Percentiles rank a stretch among this genome's conserved stretches.
Evolutionary conservation across 1,140 invertebrate species (phyloP).

Genomic region (Asbolus verrucosus): DNA sequence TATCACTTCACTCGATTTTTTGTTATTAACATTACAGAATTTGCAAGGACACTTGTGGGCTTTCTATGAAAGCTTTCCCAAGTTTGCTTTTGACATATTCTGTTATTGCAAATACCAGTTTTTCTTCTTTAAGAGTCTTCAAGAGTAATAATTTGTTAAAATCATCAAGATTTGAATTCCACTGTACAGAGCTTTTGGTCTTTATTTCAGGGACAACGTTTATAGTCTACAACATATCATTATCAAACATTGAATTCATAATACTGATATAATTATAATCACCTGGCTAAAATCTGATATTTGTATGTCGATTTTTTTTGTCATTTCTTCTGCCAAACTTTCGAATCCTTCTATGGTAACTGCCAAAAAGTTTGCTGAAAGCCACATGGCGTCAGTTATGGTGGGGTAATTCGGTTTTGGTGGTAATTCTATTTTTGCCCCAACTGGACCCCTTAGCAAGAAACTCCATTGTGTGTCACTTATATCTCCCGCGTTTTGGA

Average conservation of each 20-base stretch:
- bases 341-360: conserved; percentile 69
- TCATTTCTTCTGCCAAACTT: conserved; percentile 68
- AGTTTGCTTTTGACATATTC: conserved; percentile 83
- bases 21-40: conserved; percentile 70
- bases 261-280: too few relatives aligned
- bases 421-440: conserved; percentile 60
- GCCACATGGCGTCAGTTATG: conserved; percentile 75
- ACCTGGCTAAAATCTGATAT: conserved; percentile 73
- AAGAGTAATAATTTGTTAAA: conserved; percentile 89
- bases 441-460: conserved; percentile 76
- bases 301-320: conserved; percentile 69
- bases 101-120: conserved; percentile 82
- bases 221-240: too few relatives aligned
- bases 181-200: conserved; percentile 66
- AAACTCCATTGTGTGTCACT: conserved; percentile 78
- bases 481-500: conserved; percentile 72
- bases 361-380: conserved; percentile 70
- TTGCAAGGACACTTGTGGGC: conserved; percentile 75
- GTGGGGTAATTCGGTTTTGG: conserved; percentile 68
- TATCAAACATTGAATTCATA: too few relatives aligned
- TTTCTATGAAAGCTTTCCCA: conserved; percentile 84
- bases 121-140: conserved; percentile 84
- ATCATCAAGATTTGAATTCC: conserved; percentile 72
- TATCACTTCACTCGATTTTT: background rate
- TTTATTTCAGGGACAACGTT: conserved; percentile 69